These are phyloP conservation scores for Apeira syringaria DNA, from an alignment of 2,888 invertebrate species.

Conservation along the genomic window DNA sequence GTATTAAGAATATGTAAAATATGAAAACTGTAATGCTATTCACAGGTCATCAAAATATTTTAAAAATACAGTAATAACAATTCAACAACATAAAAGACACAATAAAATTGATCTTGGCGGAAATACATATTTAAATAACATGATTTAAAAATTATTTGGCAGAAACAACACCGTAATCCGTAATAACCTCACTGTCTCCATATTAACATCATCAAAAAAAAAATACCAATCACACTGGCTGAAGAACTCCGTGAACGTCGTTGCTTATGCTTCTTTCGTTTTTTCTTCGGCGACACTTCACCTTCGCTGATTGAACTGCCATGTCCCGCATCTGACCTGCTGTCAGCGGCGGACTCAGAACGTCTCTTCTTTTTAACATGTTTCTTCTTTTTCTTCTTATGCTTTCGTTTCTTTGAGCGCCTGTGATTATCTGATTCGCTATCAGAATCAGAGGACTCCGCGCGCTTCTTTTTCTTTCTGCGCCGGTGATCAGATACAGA, in stretches of 20 bases:
- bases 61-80: no score
- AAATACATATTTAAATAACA: no score
- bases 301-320: constrained; percentile 65
- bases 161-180: no score
- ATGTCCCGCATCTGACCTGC: constrained; percentile 50
- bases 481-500: constrained; percentile 65
- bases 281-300: constrained; percentile 69
- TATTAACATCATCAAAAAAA: no score
- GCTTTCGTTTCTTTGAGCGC: constrained; percentile 73
- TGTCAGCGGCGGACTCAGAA: constrained; percentile 53
- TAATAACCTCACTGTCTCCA: no score
- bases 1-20: no score
- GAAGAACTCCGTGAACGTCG: constrained; percentile 61
- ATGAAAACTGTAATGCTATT: no score
- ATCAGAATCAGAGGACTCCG: constrained; percentile 68
- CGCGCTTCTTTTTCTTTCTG: constrained; percentile 75
- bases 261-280: constrained; percentile 73
- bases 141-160: no score
- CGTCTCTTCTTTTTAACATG: constrained; percentile 73
- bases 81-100: no score
- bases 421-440: constrained; percentile 68
- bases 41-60: no score
- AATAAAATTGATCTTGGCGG: no score
- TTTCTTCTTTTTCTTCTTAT: constrained; percentile 81
- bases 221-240: constrained; percentile 57